Base-by-base conservation (phyloP, 2,888 invertebrate species). In the Galeopsomyia nigrocyanea region DNA sequence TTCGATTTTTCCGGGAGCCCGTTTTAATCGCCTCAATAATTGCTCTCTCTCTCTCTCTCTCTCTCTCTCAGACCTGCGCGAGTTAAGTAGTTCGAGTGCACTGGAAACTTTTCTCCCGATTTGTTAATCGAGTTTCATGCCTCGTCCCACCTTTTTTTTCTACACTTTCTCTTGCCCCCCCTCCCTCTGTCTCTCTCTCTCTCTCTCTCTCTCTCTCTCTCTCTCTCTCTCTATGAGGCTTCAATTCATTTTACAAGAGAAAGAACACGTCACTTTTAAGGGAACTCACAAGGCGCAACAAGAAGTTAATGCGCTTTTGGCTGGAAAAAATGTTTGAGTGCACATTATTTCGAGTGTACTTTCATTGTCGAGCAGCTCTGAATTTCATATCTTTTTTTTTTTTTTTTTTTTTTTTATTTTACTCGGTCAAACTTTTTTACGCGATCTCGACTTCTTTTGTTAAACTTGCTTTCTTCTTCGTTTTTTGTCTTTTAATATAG, bases 1-100 rank as follows among this genome's bases (percentile, higher is more conserved):
- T 67, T 71, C 56, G 57, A 31, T 53, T 63, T 39, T 22, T 26
- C 26, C 5, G 26, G 47, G 57, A 26, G 47, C 68, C 10, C 53
- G 49, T 66, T 74, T 74, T 70, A 70, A 74, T 74, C 70, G 60
- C 31, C 63, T 64, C 63, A 70, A 67, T 74, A 74, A 74, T 74
- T 70, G 63, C 63, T 64, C 67, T 26, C 26, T 26, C 5, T 26
- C 26, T 26, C 26, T 67, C 26, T n/a, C 63, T 64, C 67, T 26
- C 26, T 26, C 5, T 26, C 26, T 26, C 26, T 67, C 26, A 67
- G 58, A 9, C 10, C 39, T 10, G 39, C 39, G 49, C 19, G 57
- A 70, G 60, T 58, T 63, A 65, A 67, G 67, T 70, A 68, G 60
- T 70, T 63, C 31, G 56, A 69, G 50, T 22, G 69, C 62, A 50